These are phyloP conservation scores for Paratilapia polleni DNA, from an alignment of 2,113 vertebrate genomes.

Conservation along the genomic window DNA sequence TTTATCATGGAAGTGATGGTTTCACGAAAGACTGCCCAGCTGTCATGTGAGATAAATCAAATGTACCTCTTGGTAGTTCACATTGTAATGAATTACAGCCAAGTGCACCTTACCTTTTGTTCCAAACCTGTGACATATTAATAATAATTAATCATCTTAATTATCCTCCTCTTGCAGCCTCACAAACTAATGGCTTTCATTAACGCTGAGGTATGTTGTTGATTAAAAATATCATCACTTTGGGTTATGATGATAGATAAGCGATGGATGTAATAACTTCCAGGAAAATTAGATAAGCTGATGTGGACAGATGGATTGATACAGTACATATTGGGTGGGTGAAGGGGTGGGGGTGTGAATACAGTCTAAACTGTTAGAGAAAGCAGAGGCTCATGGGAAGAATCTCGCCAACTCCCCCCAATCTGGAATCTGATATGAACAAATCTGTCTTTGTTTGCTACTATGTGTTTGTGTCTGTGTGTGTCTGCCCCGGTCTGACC, in stretches of 20 bases:
- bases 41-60: conserved; percentile 26
- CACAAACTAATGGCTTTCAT: background rate
- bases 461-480: background rate
- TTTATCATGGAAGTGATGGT: background rate
- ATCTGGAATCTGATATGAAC: conserved; percentile 56
- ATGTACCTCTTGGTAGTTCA: background rate
- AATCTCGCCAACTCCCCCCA: background rate
- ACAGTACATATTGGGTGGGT: background rate
- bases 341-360: too few relatives aligned
- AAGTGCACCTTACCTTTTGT: background rate
- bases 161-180: background rate
- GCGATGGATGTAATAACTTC: conserved; percentile 1
- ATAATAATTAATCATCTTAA: conserved; percentile 24
- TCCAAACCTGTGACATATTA: conserved; percentile 3
- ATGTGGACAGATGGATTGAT: conserved; percentile 42
- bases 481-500: background rate
- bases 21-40: background rate
- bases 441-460: conserved; percentile 63
- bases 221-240: background rate
- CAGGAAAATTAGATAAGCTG: background rate
- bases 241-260: background rate
- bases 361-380: conserved; percentile 4
- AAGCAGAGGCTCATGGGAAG: conserved; percentile 53
- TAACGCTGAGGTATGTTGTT: background rate
- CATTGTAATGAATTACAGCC: background rate